These are phyloP conservation scores for Tortricodes alternella DNA, from an alignment of 2,888 invertebrate genomes.

Conservation along the genomic window DNA sequence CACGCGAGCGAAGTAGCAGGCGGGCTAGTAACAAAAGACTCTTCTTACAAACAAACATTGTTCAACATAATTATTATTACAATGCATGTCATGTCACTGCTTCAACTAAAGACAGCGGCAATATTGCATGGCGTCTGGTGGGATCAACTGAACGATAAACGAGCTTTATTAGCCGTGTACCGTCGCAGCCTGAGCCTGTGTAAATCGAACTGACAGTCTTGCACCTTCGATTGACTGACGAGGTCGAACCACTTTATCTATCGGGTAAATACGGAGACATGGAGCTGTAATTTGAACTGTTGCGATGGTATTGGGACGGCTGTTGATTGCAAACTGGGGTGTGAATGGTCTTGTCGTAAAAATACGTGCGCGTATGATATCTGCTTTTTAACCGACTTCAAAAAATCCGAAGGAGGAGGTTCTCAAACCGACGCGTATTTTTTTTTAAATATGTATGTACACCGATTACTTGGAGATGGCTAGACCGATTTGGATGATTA, in stretches of 20 bases:
- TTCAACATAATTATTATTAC: background rate
- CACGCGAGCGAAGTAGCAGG: no score
- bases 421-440: no score
- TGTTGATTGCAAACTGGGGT: constrained; percentile 13
- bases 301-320: constrained; percentile 6
- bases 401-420: no score
- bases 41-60: background rate
- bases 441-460: no score
- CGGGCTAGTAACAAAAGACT: no score
- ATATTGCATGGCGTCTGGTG: constrained; percentile 51
- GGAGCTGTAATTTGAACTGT: constrained; percentile 23
- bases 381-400: no score
- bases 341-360: constrained; percentile 4
- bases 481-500: no score
- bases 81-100: constrained; percentile 1
- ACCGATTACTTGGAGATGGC: no score
- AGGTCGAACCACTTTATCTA: constrained; percentile 29
- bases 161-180: constrained; percentile 69
- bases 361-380: no score
- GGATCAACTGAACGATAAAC: constrained; percentile 58
- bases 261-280: constrained; percentile 24
- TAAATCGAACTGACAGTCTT: constrained; percentile 74
- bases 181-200: constrained; percentile 54
- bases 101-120: constrained; percentile 19
- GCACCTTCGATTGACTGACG: constrained; percentile 66